Evolutionary conservation across 2,113 vertebrate genomes (phyloP), one percentile per base, ranked within the genome.

Genomic region (Melanerpes formicivorus): DNA sequence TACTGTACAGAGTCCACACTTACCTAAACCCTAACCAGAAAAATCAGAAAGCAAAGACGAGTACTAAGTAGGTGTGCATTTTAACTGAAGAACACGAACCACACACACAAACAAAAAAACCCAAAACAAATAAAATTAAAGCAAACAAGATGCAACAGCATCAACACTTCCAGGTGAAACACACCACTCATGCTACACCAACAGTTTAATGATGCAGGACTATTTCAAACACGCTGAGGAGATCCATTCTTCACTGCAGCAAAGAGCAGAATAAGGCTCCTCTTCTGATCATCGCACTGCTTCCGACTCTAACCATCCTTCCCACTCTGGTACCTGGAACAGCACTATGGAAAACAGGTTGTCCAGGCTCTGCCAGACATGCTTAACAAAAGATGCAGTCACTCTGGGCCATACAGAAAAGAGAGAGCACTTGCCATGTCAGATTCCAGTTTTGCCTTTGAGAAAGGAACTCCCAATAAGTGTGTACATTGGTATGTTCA

Each of bases 181-280:
- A 22, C 30, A 46, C 14, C 6, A 50, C 17, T 73, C n/a, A 7
- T 40, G 52, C 19, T 12, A 69, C 6, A 27, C 8, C 19, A 67
- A 1, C 5, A 37, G 7, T 54, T 72, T 16, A 3, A 1, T 8
- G 34, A 73, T 14, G 26, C 7, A 29, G 3, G 69, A 23, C 19
- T 58, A 30, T 32, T 69, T 59, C n/a, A 27, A 18, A 93, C 84
- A 56, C 3, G 3, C 17, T 62, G 14, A 34, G 18, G 19, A 69
- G 16, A 14, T 15, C 56, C 3, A 12, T 7, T 3, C 5, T 7
- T 78, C 8, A 19, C 32, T 32, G 32, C 1, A 1, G 59, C 21
- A 63, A 83, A 86, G 5, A 22, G 25, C 13, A 80, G 80, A 79
- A 37, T 10, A 42, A 80, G 65, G 27, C 9, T 69, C 18, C 48